Evolutionary conservation across 2,888 invertebrate genomes (phyloP).

Genomic region (Paralinhomoeus sp.): DNA sequence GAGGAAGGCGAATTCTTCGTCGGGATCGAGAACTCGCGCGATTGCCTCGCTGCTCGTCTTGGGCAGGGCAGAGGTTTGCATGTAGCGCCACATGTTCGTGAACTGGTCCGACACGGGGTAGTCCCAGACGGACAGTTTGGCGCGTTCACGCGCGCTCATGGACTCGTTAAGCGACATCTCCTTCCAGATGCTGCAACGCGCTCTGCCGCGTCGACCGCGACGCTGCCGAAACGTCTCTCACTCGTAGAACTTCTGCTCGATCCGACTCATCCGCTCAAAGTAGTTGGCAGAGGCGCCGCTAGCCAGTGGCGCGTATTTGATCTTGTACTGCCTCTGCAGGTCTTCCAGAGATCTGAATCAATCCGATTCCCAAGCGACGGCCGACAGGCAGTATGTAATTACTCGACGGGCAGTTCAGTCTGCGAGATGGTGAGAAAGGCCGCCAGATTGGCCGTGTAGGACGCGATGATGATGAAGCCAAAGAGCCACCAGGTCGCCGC

Average conservation of each 20-base stretch:
- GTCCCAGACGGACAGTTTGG: slow-evolving; percentile 90
- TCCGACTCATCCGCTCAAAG: slow-evolving; percentile 81
- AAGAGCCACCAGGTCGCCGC: slow-evolving; percentile 98
- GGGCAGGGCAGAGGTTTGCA: slow-evolving; percentile 58
- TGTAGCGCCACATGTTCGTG: slow-evolving; percentile 94
- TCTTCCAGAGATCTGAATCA: slow-evolving; percentile 45
- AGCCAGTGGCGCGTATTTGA: slow-evolving; percentile 72
- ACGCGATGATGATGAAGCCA: slow-evolving; percentile 93
- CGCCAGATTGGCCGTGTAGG: slow-evolving; percentile 89
- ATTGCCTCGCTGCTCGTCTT: slow-evolving; percentile 54
- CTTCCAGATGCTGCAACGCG: slow-evolving; percentile 71
- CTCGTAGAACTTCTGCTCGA: slow-evolving; percentile 83
- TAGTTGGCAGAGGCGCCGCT: slow-evolving; percentile 74
- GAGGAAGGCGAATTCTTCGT: slow-evolving; percentile 67
- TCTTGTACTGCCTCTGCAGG: slow-evolving; percentile 78
- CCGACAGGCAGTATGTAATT: neutral
- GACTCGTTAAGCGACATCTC: slow-evolving; percentile 89
- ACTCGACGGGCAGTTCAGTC: slow-evolving; percentile 20
- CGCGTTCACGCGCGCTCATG: slow-evolving; percentile 60
- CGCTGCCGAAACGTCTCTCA: no score
- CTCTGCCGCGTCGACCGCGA: no score
- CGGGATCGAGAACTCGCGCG: slow-evolving; percentile 36
- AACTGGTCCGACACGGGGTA: slow-evolving; percentile 95
- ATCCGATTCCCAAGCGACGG: neutral
- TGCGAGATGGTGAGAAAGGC: slow-evolving; percentile 62